Evolutionary conservation across 2,797 vertebrate genomes (phyloP).

Genomic region (Valencia hispanica): DNA sequence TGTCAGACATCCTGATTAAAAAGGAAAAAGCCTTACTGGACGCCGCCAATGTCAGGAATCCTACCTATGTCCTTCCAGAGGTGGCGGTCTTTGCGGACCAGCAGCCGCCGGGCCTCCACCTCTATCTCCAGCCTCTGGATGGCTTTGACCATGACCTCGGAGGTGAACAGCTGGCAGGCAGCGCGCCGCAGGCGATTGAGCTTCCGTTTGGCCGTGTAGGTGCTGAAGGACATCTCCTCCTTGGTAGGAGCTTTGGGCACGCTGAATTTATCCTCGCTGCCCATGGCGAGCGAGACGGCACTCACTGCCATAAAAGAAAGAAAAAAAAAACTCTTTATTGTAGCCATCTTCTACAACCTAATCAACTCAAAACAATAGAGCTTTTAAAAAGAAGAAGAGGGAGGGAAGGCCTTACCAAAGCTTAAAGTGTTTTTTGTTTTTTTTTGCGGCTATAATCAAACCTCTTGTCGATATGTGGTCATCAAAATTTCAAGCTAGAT

Average conservation of each 20-base stretch:
- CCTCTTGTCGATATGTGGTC: no score
- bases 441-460: no score
- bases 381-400: no score
- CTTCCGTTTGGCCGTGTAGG: conserved; percentile 88
- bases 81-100: conserved; percentile 92
- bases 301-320: conserved; percentile 76
- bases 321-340: no score
- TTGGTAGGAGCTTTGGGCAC: conserved; percentile 91
- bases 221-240: conserved; percentile 92
- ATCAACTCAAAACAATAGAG: no score
- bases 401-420: no score
- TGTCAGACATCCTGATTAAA: no score
- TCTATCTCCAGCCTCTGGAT: conserved; percentile 91
- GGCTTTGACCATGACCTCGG: conserved; percentile 86
- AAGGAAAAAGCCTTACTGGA: not conserved
- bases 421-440: no score
- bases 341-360: no score
- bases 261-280: conserved; percentile 80
- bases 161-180: conserved; percentile 89
- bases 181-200: conserved; percentile 88
- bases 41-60: accelerated
- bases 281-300: conserved; percentile 85
- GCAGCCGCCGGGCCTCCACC: conserved; percentile 86
- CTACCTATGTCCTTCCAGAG: conserved; percentile 97
- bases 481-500: no score